Evolutionary conservation across 53 echinoderm and acorn worm species (phyloP).

Genomic region (Actinopyga echinites): DNA sequence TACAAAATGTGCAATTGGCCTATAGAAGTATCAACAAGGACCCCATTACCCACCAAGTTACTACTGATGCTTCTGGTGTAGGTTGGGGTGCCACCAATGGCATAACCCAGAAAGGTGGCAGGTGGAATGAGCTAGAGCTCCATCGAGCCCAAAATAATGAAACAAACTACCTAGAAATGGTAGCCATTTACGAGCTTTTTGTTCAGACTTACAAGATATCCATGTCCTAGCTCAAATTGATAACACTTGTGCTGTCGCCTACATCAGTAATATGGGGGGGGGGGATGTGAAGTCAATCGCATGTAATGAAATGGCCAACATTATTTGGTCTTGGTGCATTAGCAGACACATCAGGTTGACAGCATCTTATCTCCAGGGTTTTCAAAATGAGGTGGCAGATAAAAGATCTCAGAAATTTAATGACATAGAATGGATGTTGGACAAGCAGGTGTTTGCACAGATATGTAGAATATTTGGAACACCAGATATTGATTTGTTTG

Average conservation of each 20-base stretch:
- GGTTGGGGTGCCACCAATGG: slow-evolving; percentile 59
- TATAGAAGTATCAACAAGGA: background rate
- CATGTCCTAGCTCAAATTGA: slow-evolving; percentile 55
- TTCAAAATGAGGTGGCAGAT: slow-evolving; percentile 54
- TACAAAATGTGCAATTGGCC: slow-evolving; percentile 10
- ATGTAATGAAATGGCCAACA: slow-evolving; percentile 34
- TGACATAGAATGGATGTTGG: slow-evolving; percentile 62
- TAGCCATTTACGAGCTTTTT: slow-evolving; percentile 55
- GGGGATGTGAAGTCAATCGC: slow-evolving; percentile 44
- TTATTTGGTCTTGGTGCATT: slow-evolving; percentile 61
- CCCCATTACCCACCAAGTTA: slow-evolving; percentile 16
- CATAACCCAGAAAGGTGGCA: slow-evolving; percentile 40
- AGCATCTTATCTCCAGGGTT: slow-evolving; percentile 59
- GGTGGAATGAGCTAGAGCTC: slow-evolving; percentile 46
- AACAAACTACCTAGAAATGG: slow-evolving; percentile 61
- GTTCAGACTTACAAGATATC: slow-evolving; percentile 6
- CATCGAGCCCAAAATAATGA: slow-evolving; percentile 2
- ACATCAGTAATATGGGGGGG: slow-evolving; percentile 68
- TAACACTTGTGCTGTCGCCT: slow-evolving; percentile 66
- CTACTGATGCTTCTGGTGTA: slow-evolving; percentile 45
- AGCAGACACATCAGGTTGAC: slow-evolving; percentile 56
- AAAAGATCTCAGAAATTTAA: slow-evolving; percentile 43
- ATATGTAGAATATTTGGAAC: background rate
- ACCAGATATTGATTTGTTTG: slow-evolving; percentile 66
- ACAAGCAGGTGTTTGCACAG: slow-evolving; percentile 33